Conservation (phyloP, 1,140 invertebrate genomes). For the Polypedilum pembai region DNA sequence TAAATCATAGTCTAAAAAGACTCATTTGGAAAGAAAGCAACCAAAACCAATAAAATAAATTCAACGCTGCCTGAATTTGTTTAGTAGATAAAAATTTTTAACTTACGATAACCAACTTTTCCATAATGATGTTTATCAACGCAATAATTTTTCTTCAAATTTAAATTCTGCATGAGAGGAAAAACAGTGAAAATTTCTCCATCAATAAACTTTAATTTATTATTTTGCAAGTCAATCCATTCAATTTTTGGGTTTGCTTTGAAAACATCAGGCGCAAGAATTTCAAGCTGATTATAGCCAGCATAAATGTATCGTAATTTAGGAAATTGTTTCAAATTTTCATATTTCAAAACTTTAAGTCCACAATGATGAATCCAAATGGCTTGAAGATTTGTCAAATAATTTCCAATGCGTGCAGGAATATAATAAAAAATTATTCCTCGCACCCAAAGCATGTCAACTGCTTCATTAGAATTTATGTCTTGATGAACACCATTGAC, state of each 20-base stretch:
- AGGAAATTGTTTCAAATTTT: slow-evolving; percentile 12
- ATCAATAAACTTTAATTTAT: background rate
- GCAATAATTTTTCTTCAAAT: slow-evolving; percentile 15
- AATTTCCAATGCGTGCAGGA: background rate
- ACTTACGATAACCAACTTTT: background rate
- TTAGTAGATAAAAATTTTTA: background rate
- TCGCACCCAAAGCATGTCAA: background rate
- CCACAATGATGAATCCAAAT: slow-evolving; percentile 4
- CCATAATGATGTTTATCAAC: slow-evolving; percentile 12
- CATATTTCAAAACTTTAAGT: background rate
- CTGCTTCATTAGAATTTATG: background rate
- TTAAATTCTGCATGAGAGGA: background rate
- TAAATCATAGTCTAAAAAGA: no score
- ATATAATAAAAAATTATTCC: background rate
- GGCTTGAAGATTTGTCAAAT: background rate
- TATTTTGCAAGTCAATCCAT: background rate
- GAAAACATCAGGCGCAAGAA: background rate
- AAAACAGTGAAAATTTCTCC: background rate
- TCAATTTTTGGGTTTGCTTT: background rate
- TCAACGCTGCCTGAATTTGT: no score
- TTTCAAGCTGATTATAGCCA: background rate
- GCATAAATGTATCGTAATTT: background rate
- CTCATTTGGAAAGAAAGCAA: no score
- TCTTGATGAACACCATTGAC: background rate
- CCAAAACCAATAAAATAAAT: no score